Percentiles rank a stretch among this genome's conserved stretches.
phyloP scores from a whole-genome alignment of 2,797 vertebrate species.

The Sebastes oblongus region DNA sequence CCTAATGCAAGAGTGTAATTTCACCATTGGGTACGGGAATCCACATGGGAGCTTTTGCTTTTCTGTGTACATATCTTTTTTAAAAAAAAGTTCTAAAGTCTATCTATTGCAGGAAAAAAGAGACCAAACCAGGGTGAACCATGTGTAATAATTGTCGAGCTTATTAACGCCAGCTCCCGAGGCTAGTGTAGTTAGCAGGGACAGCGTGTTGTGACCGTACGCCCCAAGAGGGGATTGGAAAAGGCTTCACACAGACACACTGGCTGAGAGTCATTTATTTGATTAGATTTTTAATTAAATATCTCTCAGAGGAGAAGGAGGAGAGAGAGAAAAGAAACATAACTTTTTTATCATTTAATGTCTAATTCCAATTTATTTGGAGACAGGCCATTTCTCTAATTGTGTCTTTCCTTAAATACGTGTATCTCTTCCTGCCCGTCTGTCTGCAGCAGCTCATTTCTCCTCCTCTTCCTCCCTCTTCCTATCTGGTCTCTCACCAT shows the following conservation, averaged over 20 bases:
- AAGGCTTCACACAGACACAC: constrained; percentile 64
- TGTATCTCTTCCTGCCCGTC: constrained; percentile 39
- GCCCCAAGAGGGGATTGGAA: constrained; percentile 68
- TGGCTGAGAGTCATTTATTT: constrained; percentile 77
- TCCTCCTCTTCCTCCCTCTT: background rate
- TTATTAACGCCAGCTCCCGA: constrained; percentile 61
- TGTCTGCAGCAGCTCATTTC: constrained; percentile 34
- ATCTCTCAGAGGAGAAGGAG: constrained; percentile 63
- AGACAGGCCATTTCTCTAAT: constrained; percentile 66
- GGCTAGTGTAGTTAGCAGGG: constrained; percentile 72
- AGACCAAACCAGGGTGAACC: constrained; percentile 50
- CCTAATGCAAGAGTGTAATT: background rate
- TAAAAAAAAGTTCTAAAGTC: constrained; percentile 28
- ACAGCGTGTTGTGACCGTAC: constrained; percentile 65
- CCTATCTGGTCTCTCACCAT: constrained; percentile 3
- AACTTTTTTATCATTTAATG: constrained; percentile 74
- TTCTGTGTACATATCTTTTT: constrained; percentile 14
- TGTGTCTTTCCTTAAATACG: constrained; percentile 62
- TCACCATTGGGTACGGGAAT: constrained; percentile 4
- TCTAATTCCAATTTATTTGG: constrained; percentile 76
- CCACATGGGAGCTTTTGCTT: background rate
- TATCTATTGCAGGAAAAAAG: constrained; percentile 42
- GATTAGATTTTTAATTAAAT: constrained; percentile 83
- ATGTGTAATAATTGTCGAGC: constrained; percentile 60
- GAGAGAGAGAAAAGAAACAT: constrained; percentile 26